These are phyloP conservation scores for Cactoblastis cactorum DNA, from an alignment of 2,888 invertebrate genomes.

Conservation along the genomic window DNA sequence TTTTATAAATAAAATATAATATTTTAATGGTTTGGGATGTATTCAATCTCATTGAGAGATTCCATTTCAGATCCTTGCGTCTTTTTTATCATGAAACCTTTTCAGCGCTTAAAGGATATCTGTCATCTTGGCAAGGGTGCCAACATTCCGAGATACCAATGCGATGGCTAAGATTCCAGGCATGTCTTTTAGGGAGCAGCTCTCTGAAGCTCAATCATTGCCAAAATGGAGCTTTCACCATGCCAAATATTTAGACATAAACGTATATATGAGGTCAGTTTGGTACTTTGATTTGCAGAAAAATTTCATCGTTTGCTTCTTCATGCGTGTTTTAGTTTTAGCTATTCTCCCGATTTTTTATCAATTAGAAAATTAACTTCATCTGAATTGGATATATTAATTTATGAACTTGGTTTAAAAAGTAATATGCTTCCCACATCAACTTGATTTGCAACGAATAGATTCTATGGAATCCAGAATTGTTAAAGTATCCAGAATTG, in stretches of 20 bases:
- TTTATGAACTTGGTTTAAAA: no score
- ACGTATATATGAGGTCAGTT: slow-evolving; percentile 2
- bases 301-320: not conserved
- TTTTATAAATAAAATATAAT: no score
- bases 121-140: slow-evolving; percentile 25
- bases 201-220: slow-evolving; percentile 12
- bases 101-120: slow-evolving; percentile 17
- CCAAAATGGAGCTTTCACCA: slow-evolving; percentile 8
- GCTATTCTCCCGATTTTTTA: no score
- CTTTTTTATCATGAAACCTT: slow-evolving; percentile 5
- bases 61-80: not conserved
- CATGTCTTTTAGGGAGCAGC: not conserved
- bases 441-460: no score
- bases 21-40: not conserved
- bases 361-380: no score
- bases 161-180: slow-evolving; percentile 18
- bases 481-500: no score
- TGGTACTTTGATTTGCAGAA: not conserved
- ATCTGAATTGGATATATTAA: no score
- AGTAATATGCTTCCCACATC: no score
- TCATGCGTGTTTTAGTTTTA: no score
- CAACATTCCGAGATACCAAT: slow-evolving; percentile 30
- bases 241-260: slow-evolving; percentile 10
- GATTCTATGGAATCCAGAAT: no score
- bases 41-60: not conserved